Evolutionary conservation across 2,797 vertebrate genomes (phyloP), one percentile per base, ranked within the genome.

Genomic region (Notolabrus celidotus): DNA sequence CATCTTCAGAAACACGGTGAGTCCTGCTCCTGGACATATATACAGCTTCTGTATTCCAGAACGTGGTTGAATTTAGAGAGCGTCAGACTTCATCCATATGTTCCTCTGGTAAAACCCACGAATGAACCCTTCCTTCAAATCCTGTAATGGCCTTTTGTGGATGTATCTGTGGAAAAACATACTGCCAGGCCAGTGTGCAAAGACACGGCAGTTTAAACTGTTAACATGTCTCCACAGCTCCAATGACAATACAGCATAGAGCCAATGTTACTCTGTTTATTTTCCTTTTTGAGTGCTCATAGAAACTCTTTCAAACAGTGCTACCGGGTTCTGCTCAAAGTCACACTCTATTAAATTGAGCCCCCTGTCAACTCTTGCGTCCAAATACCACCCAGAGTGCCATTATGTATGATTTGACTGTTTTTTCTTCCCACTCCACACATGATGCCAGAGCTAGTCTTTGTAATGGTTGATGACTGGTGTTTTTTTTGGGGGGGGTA

Each of bases 1-100:
- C 71, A 95, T 99, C 86, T 99, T 99, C 90, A 95, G 89, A 65
- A 98, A 97, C 61, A 96, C 94, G 71, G 98, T 99, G 80, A 96
- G 94, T 86, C 45, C 43, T 41, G 33, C 34, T 43, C 4, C 31
- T 42, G 23, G 23, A 14, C 16, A 58, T 51, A 27, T 5, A 77
- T 57, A 22, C 25, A 22, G 31, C 39, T 53, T 74, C 45, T 71
- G 41, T 77, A 51, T 69, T 61, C 64, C 50, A 59, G 10, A 7
- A 34, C 27, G 43, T 29, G n/a, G 65, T 65, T 74, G 29, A 67
- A 46, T 41, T 73, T 23, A n/a, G 50, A 14, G 57, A 79, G 22
- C 8, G 39, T 38, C 38, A 61, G 38, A 76, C 39, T 77, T 82
- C 76, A 80, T 74, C 39, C 57, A 36, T 29, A 79, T 80, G 80